Base-by-base conservation (phyloP, 2,888 invertebrate genomes). In the Homarus gammarus region DNA sequence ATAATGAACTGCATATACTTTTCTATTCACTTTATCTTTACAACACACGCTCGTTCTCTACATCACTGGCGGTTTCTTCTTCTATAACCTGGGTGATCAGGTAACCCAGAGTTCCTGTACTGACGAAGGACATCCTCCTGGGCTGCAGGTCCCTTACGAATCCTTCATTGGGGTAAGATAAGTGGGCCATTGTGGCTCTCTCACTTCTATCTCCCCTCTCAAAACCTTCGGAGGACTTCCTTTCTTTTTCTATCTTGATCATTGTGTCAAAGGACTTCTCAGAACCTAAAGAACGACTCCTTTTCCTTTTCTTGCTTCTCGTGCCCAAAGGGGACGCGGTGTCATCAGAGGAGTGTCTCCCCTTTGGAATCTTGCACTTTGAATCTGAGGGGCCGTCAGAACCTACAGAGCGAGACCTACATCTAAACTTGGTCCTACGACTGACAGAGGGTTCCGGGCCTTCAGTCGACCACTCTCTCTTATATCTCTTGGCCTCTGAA, bases 11-110 rank as follows among this genome's bases (percentile, higher is more conserved):
- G n/a, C n/a, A n/a, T n/a, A n/a, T n/a, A n/a, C 33, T 31, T 27
- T 0, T 73, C 36, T 8, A 36, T 6, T 8, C 18, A 8, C 18
- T 73, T 36, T 10, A 31, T 8, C 15, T 15, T 51, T 49, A 88
- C 36, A 88, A 38, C 18, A 88, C 56, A 15, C 70, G 61, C 40
- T 88, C 88, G 22, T 64, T 75, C 15, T 88, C 88, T 10, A 77
- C 83, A n/a, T 88, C 88, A 77, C 83, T 84, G 10, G 88, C 83
- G 12, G 49, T 88, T 56, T 88, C 88, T n/a, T 88, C 88, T 38
- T 83, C 83, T 27, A 89, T 81, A 49, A 81, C 89, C 72, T 89
- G 73, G 5, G 73, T 73, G 64, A 86, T 70, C 31, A 90, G 85
- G 73, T 73, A 36, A 15, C 82, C 77, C 31, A 84, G 73, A 40